Conservation (phyloP, 2,113 vertebrate genomes). For the pig (Sus scrofa) region T2T-Sscrofa CM000818.6:37144001-37144500, state of each 20-base stretch:
- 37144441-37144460: neutral
- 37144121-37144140: neutral
- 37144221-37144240: neutral
- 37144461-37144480: neutral
- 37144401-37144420: conserved; percentile 42
- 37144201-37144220: conserved; percentile 14
- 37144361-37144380: conserved; percentile 7
- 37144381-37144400: neutral
- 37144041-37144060: neutral
- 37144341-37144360: neutral
- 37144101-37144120: neutral
- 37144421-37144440: neutral
- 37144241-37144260: conserved; percentile 41
- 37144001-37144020: neutral
- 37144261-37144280: conserved; percentile 34
- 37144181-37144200: neutral
- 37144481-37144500: neutral
- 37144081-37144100: conserved; percentile 7
- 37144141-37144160: neutral
- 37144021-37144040: neutral
- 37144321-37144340: conserved; percentile 6
- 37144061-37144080: neutral
- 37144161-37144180: neutral
- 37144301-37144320: conserved; percentile 19
- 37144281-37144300: conserved; percentile 19